Evolutionary conservation across 2,113 vertebrate genomes (phyloP).

Genomic region (Oreochromis tanganicae): DNA sequence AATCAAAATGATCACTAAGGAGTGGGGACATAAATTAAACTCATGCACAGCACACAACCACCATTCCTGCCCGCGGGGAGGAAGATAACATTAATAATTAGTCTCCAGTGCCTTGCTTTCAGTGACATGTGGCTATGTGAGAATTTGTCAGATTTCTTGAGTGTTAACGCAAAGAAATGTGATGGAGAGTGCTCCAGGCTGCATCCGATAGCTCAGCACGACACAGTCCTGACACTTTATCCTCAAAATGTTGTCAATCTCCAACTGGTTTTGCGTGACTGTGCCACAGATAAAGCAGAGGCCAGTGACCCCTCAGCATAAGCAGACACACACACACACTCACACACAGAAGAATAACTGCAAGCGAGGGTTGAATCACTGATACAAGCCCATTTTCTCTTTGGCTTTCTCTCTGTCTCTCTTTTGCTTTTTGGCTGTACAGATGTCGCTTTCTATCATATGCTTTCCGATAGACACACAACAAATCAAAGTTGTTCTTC

Average conservation of each 20-base stretch:
- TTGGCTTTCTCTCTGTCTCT: neutral
- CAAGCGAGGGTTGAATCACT: neutral
- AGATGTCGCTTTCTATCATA: neutral
- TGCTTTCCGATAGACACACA: neutral
- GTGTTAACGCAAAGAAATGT: slow-evolving; percentile 10
- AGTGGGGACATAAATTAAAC: neutral
- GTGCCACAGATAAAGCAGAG: neutral
- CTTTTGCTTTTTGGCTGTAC: neutral
- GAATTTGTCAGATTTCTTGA: slow-evolving; percentile 31
- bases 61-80: neutral
- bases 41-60: neutral
- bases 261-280: slow-evolving; percentile 1
- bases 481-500: slow-evolving; percentile 22
- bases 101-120: neutral
- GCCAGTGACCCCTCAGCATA: neutral
- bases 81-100: slow-evolving; percentile 32
- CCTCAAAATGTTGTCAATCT: slow-evolving; percentile 15
- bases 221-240: neutral
- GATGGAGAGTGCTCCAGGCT: slow-evolving; percentile 20
- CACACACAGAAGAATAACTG: neutral
- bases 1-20: neutral
- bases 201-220: neutral
- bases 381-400: neutral
- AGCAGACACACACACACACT: neutral
- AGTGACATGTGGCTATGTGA: neutral